A percentile compares a stretch with the other conserved stretches of the same genome.
phyloP scores from a whole-genome alignment of 2,113 vertebrate genomes.

The Lasiurus cinereus region DNA sequence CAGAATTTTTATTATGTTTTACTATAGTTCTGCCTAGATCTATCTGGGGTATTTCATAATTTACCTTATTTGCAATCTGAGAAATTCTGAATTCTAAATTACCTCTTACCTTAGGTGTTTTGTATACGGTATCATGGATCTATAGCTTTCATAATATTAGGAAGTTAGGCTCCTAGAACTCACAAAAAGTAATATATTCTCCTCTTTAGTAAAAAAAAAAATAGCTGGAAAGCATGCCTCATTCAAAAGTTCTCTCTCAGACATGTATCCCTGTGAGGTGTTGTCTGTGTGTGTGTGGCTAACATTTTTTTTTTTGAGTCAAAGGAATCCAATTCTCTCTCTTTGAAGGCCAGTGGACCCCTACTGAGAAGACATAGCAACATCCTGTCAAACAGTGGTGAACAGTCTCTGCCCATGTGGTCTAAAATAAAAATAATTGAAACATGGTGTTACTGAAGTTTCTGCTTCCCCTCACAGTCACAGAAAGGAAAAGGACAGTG shows the following conservation, averaged over 20 bases:
- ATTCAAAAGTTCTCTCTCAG: conserved; percentile 56
- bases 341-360: conserved; percentile 73
- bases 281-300: conserved; percentile 58
- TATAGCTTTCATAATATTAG: not conserved
- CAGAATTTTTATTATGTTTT: not conserved
- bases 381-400: conserved; percentile 77
- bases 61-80: not conserved
- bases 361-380: conserved; percentile 74
- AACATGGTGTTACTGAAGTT: conserved; percentile 77
- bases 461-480: conserved; percentile 51
- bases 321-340: conserved; percentile 64
- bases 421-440: conserved; percentile 83
- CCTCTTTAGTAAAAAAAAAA: not conserved
- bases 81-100: not conserved
- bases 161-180: not conserved
- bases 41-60: not conserved
- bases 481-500: conserved; percentile 62
- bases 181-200: not conserved
- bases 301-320: conserved; percentile 44
- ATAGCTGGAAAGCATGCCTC: not conserved
- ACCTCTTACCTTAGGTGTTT: conserved; percentile 4
- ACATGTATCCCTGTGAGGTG: not conserved
- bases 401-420: conserved; percentile 68
- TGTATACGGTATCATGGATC: not conserved
- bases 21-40: not conserved